Evolutionary conservation across 2,888 invertebrate species (phyloP).

Genomic region (Nezara viridula): DNA sequence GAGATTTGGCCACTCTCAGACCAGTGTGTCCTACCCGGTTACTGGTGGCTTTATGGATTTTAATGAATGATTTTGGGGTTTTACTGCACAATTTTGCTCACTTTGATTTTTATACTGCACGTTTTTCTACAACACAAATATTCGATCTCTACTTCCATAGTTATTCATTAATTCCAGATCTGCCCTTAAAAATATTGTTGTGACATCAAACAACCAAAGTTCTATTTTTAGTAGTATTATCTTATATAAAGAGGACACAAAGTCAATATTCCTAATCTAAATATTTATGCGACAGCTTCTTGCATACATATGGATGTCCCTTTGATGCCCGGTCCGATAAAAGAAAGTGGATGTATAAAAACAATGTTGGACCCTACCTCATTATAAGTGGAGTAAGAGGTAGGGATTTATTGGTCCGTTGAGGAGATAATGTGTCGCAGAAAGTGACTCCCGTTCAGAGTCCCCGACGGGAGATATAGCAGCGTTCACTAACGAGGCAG

Average conservation of each 20-base stretch:
- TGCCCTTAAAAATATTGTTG: too few relatives aligned
- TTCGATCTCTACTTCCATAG: too few relatives aligned
- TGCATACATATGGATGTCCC: neutral
- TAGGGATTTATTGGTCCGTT: neutral
- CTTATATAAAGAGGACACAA: neutral
- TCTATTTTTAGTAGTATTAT: neutral
- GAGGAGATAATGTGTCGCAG: neutral
- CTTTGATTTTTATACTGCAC: too few relatives aligned
- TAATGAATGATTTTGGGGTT: too few relatives aligned
- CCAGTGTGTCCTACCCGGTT: too few relatives aligned
- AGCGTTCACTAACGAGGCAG: constrained; percentile 24
- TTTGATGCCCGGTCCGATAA: neutral
- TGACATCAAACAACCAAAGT: neutral
- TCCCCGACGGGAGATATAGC: neutral
- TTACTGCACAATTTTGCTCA: too few relatives aligned
- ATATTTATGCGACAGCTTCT: neutral
- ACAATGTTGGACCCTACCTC: neutral
- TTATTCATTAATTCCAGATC: too few relatives aligned
- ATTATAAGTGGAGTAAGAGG: neutral
- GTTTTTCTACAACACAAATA: too few relatives aligned
- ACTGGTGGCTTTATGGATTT: too few relatives aligned
- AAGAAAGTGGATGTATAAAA: constrained; percentile 16
- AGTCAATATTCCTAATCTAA: neutral
- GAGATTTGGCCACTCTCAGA: too few relatives aligned
- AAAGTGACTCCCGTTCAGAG: neutral